Evolutionary conservation across 1,140 invertebrate species (phyloP), one percentile per base, ranked within the genome.

Genomic region (Diorhabda sublineata): DNA sequence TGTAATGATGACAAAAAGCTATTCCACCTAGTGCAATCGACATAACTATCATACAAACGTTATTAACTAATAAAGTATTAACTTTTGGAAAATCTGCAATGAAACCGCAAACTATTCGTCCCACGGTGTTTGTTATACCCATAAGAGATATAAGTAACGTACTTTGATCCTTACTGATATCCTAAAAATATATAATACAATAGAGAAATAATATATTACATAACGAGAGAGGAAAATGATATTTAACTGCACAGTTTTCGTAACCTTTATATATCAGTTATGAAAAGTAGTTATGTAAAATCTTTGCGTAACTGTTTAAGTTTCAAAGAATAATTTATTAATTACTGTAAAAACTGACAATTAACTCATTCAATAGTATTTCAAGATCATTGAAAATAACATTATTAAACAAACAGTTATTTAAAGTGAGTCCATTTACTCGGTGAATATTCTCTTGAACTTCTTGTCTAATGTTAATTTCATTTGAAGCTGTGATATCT

Each of bases 111-210:
- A 88, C 83, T 45, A 97, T 89, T 83, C 95, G 91, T 47, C 93
- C 95, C 60, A 96, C 76, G 0, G 95, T 97, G 80, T 98, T 98
- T 4, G 95, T 96, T 66, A 98, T 95, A 69, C 96, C 97, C 78
- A 98, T 98, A 60, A 97, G 91, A 3, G 97, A 98, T 11, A 99
- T 80, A 56, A 98, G 83, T 78, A 93, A 93, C 3, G 96, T 92
- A 0, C 96, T 95, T 71, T 89, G 84, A 3, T 86, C 87, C 43
- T 83, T 81, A 5, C 90, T 88, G 56, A 98, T 90, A 69, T 89
- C 89, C 88, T 92, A 80, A 9, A 85, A 85, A 70, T 73, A 69
- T 26, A 26, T 26, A 26, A 26, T 26, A 26, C 26, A 26, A 26
- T 26, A 26, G 26, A 26, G 57, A 26, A 64, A 71, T 42, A 45